phyloP scores from a whole-genome alignment of 2,888 invertebrate species.

The Balanococcus diminutus region DNA sequence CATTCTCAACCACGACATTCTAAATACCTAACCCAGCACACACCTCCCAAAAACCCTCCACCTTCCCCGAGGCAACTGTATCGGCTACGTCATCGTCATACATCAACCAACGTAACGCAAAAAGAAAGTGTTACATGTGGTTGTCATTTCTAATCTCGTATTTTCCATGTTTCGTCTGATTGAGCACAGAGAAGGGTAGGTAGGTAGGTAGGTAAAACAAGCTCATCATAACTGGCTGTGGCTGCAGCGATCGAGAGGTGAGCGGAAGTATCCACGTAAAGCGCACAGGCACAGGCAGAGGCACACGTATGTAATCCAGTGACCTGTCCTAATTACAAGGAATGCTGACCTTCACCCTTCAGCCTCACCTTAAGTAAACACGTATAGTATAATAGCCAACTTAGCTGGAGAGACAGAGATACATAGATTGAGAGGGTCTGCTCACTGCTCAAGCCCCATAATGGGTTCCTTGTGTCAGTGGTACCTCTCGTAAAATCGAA shows the following conservation, averaged over 20 bases:
- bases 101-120: constrained; percentile 3
- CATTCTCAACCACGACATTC: background rate
- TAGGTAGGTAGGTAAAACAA: constrained; percentile 21
- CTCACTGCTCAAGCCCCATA: background rate
- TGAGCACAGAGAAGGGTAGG: background rate
- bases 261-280: constrained; percentile 25
- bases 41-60: background rate
- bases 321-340: constrained; percentile 51
- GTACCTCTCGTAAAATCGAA: background rate
- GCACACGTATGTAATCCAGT: constrained; percentile 40
- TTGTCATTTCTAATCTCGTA: constrained; percentile 20
- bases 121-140: constrained; percentile 19
- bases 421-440: no score
- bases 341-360: constrained; percentile 52
- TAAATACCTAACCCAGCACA: background rate
- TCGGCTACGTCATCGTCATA: background rate
- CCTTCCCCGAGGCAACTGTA: background rate
- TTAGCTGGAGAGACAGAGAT: no score
- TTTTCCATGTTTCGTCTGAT: background rate
- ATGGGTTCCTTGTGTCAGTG: background rate
- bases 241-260: background rate
- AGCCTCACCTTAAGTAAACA: constrained; percentile 44
- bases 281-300: no score
- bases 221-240: background rate
- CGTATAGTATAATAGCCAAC: background rate